Evolutionary conservation across 1,140 invertebrate genomes (phyloP), one percentile per base, ranked within the genome.

Genomic region (Danaus melanippus): DNA sequence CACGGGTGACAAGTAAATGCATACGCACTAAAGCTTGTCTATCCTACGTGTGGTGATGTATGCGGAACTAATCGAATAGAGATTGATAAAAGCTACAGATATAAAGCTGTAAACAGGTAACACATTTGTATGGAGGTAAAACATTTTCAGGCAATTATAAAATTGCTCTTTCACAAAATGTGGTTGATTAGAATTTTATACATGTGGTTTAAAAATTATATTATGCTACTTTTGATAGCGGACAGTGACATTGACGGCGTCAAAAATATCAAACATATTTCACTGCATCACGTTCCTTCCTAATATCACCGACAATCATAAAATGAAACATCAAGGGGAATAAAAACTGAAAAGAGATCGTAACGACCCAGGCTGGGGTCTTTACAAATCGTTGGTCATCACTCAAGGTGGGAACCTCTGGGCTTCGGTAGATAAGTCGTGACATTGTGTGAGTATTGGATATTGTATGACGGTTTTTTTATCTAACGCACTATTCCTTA

Each of bases 311-410:
- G 71, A 72, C 78, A 77, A 84, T 84, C 75, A 83, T 76, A 81
- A 81, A 81, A 83, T 75, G 74, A 81, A 83, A 79, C 78, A 81
- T 79, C 76, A 79, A 75, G 74, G 71, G 72, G 66, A 81, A 79
- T 84, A 84, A 83, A 84, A 82, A 85, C 75, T 84, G 72, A 83
- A 83, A 81, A 77, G 76, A 82, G 65, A 59, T 67, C 69, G 66
- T 75, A 79, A 80, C 72, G 74, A 82, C 74, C 74, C 54, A 67
- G 70, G 67, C 61, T 62, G 73, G 71, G 71, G 77, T 69, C 74
- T 76, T 78, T 78, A 84, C 81, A 84, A 84, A 84, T 83, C 73
- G 81, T 58, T 68, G 77, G 76, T 76, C 79, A 84, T 84, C 81
- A 82, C 64, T 84, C 79, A 82, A 66, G 71, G 74, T 75, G 56